Conservation (phyloP, 2,888 invertebrate species). For the Trachelus stipa region DNA sequence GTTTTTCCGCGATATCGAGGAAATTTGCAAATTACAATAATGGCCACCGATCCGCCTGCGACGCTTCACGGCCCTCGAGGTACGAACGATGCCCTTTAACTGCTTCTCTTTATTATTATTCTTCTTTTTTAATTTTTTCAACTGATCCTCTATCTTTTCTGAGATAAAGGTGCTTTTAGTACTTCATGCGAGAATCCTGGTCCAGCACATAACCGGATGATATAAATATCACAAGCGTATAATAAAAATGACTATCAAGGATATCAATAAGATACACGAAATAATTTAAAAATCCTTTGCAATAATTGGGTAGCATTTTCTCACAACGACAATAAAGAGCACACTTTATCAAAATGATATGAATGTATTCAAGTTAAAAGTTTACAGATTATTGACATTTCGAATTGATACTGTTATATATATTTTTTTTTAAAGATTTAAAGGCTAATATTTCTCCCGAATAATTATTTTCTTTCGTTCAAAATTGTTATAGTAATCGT, state of each 20-base stretch:
- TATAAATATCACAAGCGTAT: not conserved
- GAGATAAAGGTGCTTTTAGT: not conserved
- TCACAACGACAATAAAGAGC: not conserved
- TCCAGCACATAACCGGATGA: not conserved
- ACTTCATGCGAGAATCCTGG: not conserved
- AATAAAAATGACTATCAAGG: not conserved
- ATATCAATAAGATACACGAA: not conserved
- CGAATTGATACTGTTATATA: no score
- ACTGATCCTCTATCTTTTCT: not conserved
- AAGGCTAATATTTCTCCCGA: no score
- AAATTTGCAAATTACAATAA: conserved; percentile 61
- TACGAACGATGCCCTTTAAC: conserved; percentile 36
- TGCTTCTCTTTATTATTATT: not conserved
- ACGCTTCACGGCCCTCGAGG: conserved; percentile 32
- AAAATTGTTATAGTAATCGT: no score
- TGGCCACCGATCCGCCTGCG: conserved; percentile 43
- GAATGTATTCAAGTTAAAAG: not conserved
- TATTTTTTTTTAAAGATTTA: no score
- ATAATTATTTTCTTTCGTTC: no score
- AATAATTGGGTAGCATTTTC: not conserved
- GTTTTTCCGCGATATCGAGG: conserved; percentile 43
- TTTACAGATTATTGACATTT: no score
- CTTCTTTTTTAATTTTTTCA: conserved; percentile 9
- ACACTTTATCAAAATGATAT: not conserved
- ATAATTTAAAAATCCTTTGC: not conserved